Conservation (phyloP, 2,797 vertebrate species). For the Tenualosa thibaudeaui region DNA sequence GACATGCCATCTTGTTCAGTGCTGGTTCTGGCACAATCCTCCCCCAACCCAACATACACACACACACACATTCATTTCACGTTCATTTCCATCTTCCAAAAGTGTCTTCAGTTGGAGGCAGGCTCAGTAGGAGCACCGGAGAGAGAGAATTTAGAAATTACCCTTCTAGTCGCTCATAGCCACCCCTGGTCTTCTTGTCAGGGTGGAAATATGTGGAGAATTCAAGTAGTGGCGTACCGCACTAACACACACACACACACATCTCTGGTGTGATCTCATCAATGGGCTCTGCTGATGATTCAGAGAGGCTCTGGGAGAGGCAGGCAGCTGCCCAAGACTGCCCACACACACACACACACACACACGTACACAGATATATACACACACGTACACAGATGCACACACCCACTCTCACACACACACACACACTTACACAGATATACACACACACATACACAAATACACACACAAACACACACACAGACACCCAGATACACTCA, state of each 20-base stretch:
- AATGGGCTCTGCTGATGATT: not conserved
- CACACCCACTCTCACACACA: no score
- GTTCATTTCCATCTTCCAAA: no score
- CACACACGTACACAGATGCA: no score
- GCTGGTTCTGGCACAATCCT: no score
- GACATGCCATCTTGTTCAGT: no score
- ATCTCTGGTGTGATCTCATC: not conserved
- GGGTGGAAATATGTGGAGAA: not conserved
- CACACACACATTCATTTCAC: no score
- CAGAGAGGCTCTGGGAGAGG: not conserved
- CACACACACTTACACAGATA: no score
- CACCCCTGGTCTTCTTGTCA: not conserved
- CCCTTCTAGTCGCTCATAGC: not conserved
- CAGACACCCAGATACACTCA: no score
- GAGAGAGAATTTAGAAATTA: not conserved
- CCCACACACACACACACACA: not conserved
- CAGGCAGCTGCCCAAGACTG: not conserved
- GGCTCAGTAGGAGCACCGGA: not conserved
- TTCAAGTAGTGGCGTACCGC: not conserved
- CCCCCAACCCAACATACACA: no score
- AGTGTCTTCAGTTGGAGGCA: not conserved
- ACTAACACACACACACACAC: not conserved
- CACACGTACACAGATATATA: no score
- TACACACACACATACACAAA: no score
- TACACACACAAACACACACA: no score